Percentiles rank a stretch among this genome's conserved stretches.
phyloP scores from a whole-genome alignment of 2,797 vertebrate genomes.

The Anabacerthia variegaticeps region DNA sequence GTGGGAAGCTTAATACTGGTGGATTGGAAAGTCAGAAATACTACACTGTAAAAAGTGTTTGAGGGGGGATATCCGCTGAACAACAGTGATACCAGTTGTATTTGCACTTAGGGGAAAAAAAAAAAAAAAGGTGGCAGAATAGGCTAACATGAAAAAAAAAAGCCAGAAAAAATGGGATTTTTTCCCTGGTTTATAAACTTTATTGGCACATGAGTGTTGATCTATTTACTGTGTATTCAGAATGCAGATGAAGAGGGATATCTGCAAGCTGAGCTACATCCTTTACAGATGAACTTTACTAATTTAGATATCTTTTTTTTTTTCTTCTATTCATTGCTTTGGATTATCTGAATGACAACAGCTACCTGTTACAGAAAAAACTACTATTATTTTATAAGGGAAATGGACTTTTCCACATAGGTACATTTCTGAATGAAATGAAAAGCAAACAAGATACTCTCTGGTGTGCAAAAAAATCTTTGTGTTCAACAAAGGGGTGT shows the following conservation, averaged over 20 bases:
- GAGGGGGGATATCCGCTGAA: background rate
- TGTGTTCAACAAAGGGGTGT: background rate
- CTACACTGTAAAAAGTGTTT: background rate
- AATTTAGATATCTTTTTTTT: background rate
- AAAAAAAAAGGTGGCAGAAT: no score
- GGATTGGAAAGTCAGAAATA: background rate
- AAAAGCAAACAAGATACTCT: background rate
- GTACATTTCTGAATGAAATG: background rate
- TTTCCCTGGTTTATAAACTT: background rate
- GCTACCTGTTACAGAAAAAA: background rate
- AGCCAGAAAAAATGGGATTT: background rate
- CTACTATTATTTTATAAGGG: background rate
- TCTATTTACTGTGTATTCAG: background rate
- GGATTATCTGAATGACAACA: background rate
- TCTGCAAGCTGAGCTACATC: background rate
- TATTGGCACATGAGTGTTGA: background rate
- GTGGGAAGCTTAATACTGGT: background rate
- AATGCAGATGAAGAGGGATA: background rate
- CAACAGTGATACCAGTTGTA: background rate
- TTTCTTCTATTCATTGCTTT: background rate
- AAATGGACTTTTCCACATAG: background rate
- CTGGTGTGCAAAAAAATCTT: background rate
- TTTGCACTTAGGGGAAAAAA: rapidly evolving
- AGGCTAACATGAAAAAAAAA: background rate
- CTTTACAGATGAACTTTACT: background rate